A percentile compares a stretch with the other conserved stretches of the same genome.
phyloP scores from a whole-genome alignment of 2,888 invertebrate species.

The Heteromurus nitidus region DNA sequence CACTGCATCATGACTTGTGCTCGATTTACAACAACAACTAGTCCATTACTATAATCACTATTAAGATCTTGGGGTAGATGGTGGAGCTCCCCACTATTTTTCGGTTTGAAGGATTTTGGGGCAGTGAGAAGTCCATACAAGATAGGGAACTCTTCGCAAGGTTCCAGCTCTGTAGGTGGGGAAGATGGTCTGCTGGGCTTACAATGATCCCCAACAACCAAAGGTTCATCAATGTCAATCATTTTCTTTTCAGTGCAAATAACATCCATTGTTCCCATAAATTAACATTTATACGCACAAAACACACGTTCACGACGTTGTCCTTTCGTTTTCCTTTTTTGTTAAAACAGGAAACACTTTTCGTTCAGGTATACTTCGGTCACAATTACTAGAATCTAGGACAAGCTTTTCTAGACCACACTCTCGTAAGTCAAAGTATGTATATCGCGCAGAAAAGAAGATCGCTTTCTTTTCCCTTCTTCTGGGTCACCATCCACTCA shows the following conservation, averaged over 20 bases:
- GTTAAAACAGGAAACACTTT: not conserved
- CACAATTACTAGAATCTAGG: slow-evolving; percentile 45
- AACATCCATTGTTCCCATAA: slow-evolving; percentile 50
- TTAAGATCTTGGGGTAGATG: slow-evolving; percentile 39
- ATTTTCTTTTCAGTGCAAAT: slow-evolving; percentile 59
- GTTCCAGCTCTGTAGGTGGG: slow-evolving; percentile 61
- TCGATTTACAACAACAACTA: not conserved
- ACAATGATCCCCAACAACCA: slow-evolving; percentile 22
- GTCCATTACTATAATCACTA: not conserved
- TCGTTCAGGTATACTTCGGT: not conserved
- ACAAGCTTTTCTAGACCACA: slow-evolving; percentile 59
- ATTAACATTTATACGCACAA: slow-evolving; percentile 11
- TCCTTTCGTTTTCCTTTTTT: slow-evolving; percentile 6
- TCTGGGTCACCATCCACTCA: slow-evolving; percentile 56
- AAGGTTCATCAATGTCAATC: slow-evolving; percentile 44
- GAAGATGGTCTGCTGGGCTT: not conserved
- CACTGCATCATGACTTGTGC: slow-evolving; percentile 24
- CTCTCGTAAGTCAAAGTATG: not conserved
- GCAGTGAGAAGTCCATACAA: slow-evolving; percentile 68
- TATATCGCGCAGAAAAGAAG: slow-evolving; percentile 31
- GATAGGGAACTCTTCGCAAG: slow-evolving; percentile 70
- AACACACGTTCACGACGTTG: slow-evolving; percentile 1
- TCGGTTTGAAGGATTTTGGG: slow-evolving; percentile 63
- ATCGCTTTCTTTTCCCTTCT: slow-evolving; percentile 56
- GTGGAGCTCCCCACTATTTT: slow-evolving; percentile 55